phyloP scores from a whole-genome alignment of 2,888 invertebrate genomes.

The Plebejus melissa region DNA sequence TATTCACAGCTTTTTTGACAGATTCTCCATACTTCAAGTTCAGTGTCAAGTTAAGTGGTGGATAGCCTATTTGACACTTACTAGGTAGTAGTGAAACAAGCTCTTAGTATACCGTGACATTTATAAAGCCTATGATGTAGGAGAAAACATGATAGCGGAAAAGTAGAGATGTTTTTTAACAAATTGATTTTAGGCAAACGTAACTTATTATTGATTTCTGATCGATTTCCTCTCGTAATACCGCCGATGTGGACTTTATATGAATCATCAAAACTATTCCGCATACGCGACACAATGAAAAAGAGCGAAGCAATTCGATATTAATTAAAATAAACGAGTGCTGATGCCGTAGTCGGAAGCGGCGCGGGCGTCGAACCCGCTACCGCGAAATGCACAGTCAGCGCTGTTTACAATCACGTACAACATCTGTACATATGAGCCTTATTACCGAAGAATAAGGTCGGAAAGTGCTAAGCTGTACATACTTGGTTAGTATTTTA shows the following conservation, averaged over 20 bases:
- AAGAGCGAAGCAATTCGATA: conserved; percentile 38
- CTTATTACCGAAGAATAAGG: not conserved
- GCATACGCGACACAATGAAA: conserved; percentile 39
- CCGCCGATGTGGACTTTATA: not conserved
- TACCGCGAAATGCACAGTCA: conserved; percentile 48
- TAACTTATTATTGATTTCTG: not conserved
- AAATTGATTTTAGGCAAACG: not conserved
- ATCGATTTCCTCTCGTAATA: not conserved
- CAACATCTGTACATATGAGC: not conserved
- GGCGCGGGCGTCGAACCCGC: conserved; percentile 56
- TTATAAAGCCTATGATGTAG: no score
- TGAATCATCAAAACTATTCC: conserved; percentile 2
- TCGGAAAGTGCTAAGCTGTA: not conserved
- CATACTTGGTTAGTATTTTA: not conserved
- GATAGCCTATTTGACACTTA: no score
- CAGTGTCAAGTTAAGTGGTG: no score
- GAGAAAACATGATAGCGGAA: no score
- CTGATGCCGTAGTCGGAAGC: conserved; percentile 56
- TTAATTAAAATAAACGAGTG: conserved; percentile 40
- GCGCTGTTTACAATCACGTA: conserved; percentile 28
- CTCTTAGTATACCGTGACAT: no score
- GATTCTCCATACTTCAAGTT: no score
- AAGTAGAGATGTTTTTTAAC: no score
- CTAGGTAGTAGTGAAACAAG: no score
- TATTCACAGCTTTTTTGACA: no score